Base-by-base conservation (phyloP, 2,888 invertebrate genomes). In the Proisotoma minuta region DNA sequence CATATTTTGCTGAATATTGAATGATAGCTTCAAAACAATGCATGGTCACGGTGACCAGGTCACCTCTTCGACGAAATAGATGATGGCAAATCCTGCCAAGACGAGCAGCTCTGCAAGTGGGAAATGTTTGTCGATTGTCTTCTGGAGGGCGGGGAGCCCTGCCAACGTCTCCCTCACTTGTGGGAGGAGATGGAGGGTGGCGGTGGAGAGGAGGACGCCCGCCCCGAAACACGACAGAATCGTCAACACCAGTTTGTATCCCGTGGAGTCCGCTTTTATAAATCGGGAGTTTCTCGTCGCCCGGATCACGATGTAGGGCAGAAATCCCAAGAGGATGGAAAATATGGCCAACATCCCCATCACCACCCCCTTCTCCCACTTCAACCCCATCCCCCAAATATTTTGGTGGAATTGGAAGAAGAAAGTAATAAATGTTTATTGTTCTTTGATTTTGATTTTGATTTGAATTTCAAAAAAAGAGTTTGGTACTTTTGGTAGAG, bases 161-260 rank as follows among this genome's bases (percentile, higher is more conserved):
- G 0, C 15, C 26, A 70, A 59, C 23, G 53, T 51, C 43, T 69
- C 68, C 20, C 87, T 81, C 1, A 86, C 85, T 80, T 91, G 90
- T 5, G 89, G 88, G 1, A 91, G 78, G 81, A 91, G 87, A 77
- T 91, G 91, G 12, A 87, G 81, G 34, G 89, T 70, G 0, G 88
- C 84, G 0, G 90, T 91, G 26, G 70, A 47, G 27, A 68, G 62
- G 1, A 91, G 80, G 20, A 91, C 87, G 1, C 91, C 91, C 2
- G 86, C 90, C 1, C 91, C 91, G 74, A 89, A 88, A 76, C 89
- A 90, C 1, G 90, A 80, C 3, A 89, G 77, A 18, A 84, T 81
- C 0, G 89, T 88, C 0, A 88, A 80, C 8, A 66, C 28, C 3
- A 70, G 20, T 49, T 70, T 68, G 65, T 72, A 73, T 10, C 15